These are phyloP conservation scores for Willisornis vidua DNA, from an alignment of 2,113 vertebrate genomes.

Conservation along the genomic window DNA sequence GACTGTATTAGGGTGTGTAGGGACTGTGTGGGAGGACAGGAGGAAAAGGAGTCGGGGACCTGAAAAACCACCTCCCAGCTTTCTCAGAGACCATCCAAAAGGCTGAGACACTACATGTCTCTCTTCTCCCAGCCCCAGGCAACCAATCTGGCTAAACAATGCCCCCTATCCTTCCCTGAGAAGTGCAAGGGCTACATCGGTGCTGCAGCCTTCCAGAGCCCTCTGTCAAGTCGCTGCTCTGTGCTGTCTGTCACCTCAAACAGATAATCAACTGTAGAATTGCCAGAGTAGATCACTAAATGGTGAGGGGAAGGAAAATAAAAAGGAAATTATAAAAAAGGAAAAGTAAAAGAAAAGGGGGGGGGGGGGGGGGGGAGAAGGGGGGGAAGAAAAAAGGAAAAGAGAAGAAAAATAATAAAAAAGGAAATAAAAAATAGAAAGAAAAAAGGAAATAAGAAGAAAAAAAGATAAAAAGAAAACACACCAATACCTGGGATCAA, in stretches of 20 bases:
- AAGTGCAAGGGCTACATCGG: accelerated
- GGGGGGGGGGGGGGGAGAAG: too few species aligned
- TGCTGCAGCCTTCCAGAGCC: neutral
- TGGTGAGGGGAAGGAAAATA: accelerated
- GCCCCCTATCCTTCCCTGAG: neutral
- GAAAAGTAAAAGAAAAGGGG: neutral
- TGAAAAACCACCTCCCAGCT: accelerated
- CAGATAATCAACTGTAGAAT: neutral
- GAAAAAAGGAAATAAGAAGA: neutral
- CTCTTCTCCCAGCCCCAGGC: neutral
- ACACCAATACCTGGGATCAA: accelerated
- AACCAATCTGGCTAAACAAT: neutral
- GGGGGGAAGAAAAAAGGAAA: too few species aligned
- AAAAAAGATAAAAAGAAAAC: neutral
- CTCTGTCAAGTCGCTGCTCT: neutral
- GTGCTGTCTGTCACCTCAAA: neutral
- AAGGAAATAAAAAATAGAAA: accelerated
- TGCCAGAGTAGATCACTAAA: neutral
- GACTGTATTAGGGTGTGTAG: accelerated
- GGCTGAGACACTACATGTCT: neutral
- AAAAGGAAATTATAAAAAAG: accelerated
- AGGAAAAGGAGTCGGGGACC: neutral
- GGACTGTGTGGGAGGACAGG: accelerated
- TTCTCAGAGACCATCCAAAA: neutral
- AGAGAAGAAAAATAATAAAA: neutral